Conservation (phyloP, 2,797 vertebrate genomes). For the Gorsachius magnificus region DNA sequence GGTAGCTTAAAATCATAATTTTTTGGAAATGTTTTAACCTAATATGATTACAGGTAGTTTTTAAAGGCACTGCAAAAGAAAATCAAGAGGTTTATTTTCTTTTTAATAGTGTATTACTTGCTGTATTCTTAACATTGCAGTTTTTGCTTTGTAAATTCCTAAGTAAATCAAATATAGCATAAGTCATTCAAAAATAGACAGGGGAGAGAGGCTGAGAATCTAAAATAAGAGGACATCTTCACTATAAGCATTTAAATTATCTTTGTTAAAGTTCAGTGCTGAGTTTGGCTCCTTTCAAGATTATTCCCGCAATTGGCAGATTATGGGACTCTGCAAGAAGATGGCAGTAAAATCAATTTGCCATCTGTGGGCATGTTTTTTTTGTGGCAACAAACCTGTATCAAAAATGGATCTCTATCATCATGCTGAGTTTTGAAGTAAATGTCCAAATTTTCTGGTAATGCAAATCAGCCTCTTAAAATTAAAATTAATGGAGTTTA, state of each 20-base stretch:
- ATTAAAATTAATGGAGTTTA: constrained; percentile 11
- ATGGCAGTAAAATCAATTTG: neutral
- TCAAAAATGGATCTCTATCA: neutral
- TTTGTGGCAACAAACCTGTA: neutral
- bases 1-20: neutral
- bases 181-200: neutral
- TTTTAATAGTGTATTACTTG: neutral
- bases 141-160: neutral
- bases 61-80: neutral
- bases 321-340: neutral
- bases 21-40: neutral
- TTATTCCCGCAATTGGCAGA: neutral
- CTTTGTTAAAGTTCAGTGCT: neutral
- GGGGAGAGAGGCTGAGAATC: neutral
- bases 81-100: neutral
- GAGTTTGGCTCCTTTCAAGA: neutral
- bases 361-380: neutral
- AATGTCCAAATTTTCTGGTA: neutral
- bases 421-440: neutral
- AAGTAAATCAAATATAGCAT: neutral
- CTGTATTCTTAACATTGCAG: neutral
- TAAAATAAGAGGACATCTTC: neutral
- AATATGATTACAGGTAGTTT: neutral
- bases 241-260: neutral
- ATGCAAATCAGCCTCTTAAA: neutral